Evolutionary conservation across 2,888 invertebrate species (phyloP), one percentile per base, ranked within the genome.

Genomic region (Hirtodrosophila alboralis): DNA sequence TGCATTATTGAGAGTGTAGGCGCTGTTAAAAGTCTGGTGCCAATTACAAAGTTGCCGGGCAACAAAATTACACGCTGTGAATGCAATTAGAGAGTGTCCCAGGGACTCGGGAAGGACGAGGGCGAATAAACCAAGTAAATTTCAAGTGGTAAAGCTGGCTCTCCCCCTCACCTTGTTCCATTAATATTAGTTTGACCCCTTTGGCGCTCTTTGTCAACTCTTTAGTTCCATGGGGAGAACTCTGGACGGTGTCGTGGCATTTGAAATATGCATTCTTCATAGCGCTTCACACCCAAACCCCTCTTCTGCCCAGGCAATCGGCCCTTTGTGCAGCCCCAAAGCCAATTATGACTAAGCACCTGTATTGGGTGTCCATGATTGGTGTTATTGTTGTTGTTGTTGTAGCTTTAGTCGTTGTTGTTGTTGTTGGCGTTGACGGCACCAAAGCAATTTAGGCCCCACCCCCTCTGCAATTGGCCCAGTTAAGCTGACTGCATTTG

Each of bases 11-110:
- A 57, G 30, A 34, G 26, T 36, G 12, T 10, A 49, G 43, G 10
- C 34, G 43, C 44, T 37, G 41, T 18, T 10, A 60, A 23, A 61
- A 69, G 58, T 68, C 75, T 59, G 13, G 34, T 62, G 36, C 18
- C 53, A 58, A 53, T 62, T 56, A 33, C 28, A 49, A 51, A 45
- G 61, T 61, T 72, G 67, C 31, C 51, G 60, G 37, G 36, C 51
- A 52, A 56, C 70, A 43, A 69, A 59, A 68, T 69, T 59, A 51
- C 62, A 72, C 48, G 49, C 56, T 51, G 49, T 47, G 53, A 33
- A 49, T 54, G 81, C 77, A 80, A 84, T 77, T 65, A 80, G 65
- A 48, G 43, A 6, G n/a, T n/a, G n/a, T n/a, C 7, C 38, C 34
- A 26, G 44, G 14, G 38, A 30, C 45, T n/a, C n/a, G n/a, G n/a